Evolutionary conservation across 2,113 vertebrate genomes (phyloP), one percentile per base, ranked within the genome.

Genomic region (Nyctereutes procyonoides): DNA sequence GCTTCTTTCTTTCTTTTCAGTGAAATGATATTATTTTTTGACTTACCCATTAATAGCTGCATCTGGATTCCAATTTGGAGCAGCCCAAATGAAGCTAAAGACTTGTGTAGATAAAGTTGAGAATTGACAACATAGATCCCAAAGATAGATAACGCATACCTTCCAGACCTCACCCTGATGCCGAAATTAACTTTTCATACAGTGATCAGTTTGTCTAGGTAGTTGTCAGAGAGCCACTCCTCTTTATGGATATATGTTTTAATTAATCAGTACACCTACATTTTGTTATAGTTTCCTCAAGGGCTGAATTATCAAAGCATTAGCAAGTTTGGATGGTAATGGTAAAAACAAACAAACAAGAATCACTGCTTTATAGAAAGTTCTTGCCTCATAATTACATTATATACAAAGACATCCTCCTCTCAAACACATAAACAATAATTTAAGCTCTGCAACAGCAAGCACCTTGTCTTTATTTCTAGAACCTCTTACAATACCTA

Each of bases 281-380:
- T 93, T 96, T 96, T 62, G 11, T 51, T 93, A 15, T 80, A 73
- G 19, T 96, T 96, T 93, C 35, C 73, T 93, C 24, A 74, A n/a
- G 1, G 19, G 32, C 28, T 67, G 15, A 90, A 60, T 58, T 79
- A 22, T 83, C n/a, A 19, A 93, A 69, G 26, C 17, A 38, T 55
- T 89, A 77, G 12, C 56, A 90, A 83, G 58, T 88, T 63, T 96
- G 58, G 24, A n/a, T 56, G 15, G n/a, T 80, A 90, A 84, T 91
- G 20, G 30, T 88, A 83, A 91, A 85, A 76, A 35, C 26, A 88
- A 88, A 69, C 63, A 53, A 74, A 69, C 6, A 92, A 58, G 38
- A 92, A 56, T 73, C 20, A 86, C 11, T 88, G 8, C 26, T 90
- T 90, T 69, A 65, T 58, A 73, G 24, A 81, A 87, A 96, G 43